phyloP scores from a whole-genome alignment of 1,140 invertebrate genomes.

The Chlorops oryzae region DNA sequence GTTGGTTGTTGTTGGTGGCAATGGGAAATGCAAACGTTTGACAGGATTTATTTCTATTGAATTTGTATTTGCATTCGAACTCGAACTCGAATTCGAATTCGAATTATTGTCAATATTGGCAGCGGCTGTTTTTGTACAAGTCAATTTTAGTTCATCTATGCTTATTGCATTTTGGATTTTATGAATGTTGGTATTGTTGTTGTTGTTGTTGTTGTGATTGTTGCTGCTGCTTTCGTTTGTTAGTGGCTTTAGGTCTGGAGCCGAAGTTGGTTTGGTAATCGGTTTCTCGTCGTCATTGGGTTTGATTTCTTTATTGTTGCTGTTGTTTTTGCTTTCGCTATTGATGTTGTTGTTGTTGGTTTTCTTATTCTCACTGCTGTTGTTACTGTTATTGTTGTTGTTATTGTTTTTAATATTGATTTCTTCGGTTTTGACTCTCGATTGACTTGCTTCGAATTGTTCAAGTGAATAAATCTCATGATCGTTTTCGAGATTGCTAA shows the following conservation, averaged over 20 bases:
- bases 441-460: conserved; percentile 53
- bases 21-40: too few relatives aligned
- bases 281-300: conserved; percentile 17
- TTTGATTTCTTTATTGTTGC: conserved; percentile 13
- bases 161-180: conserved; percentile 1
- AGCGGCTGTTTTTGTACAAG: background rate
- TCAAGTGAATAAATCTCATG: conserved; percentile 77
- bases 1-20: conserved; percentile 12
- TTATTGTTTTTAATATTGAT: conserved; percentile 20
- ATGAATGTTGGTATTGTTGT: conserved; percentile 6
- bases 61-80: too few relatives aligned
- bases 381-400: conserved; percentile 8
- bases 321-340: conserved; percentile 16
- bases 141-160: background rate
- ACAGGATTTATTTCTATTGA: too few relatives aligned
- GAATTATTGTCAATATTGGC: too few relatives aligned
- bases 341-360: conserved; percentile 17
- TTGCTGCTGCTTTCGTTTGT: conserved; percentile 2
- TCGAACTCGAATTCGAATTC: too few relatives aligned
- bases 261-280: conserved; percentile 15
- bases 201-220: conserved; percentile 5
- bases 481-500: conserved; percentile 77
- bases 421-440: conserved; percentile 19
- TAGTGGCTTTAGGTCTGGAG: conserved; percentile 4
- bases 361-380: conserved; percentile 6